Conservation (phyloP, 2,113 vertebrate genomes). For the cattle (Bos taurus) region DNA sequence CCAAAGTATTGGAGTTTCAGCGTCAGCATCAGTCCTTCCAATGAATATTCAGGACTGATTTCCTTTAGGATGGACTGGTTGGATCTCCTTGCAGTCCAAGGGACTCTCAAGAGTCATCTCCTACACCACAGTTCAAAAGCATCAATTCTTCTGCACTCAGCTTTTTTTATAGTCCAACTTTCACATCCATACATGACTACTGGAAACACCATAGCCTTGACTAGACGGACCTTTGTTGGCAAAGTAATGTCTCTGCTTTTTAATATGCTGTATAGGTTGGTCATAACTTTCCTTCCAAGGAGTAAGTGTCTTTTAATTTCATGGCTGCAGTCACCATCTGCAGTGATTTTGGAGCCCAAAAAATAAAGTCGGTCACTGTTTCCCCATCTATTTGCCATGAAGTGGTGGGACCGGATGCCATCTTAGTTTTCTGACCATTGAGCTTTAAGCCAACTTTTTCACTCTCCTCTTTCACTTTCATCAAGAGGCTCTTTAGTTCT, state of each 20-base stretch:
- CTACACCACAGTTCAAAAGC: background rate
- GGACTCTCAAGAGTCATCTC: background rate
- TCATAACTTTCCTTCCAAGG: background rate
- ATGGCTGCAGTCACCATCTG: background rate
- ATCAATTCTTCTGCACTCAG: background rate
- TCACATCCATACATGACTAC: background rate
- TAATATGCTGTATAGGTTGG: background rate
- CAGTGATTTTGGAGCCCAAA: background rate
- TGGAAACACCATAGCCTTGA: background rate
- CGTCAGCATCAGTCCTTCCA: background rate
- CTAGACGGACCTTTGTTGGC: background rate
- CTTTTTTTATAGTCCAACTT: background rate
- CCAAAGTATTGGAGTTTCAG: background rate
- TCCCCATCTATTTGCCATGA: background rate
- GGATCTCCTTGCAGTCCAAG: background rate
- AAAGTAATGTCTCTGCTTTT: background rate
- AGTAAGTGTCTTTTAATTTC: background rate
- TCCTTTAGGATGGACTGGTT: background rate
- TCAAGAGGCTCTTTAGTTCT: background rate
- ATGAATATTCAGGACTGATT: background rate
- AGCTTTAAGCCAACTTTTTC: background rate
- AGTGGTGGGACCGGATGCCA: background rate
- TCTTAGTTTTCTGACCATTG: background rate
- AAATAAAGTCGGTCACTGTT: background rate
- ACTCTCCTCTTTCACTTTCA: background rate